phyloP scores from a whole-genome alignment of 2,797 vertebrate species.

The Percopsis omiscomaycus region DNA sequence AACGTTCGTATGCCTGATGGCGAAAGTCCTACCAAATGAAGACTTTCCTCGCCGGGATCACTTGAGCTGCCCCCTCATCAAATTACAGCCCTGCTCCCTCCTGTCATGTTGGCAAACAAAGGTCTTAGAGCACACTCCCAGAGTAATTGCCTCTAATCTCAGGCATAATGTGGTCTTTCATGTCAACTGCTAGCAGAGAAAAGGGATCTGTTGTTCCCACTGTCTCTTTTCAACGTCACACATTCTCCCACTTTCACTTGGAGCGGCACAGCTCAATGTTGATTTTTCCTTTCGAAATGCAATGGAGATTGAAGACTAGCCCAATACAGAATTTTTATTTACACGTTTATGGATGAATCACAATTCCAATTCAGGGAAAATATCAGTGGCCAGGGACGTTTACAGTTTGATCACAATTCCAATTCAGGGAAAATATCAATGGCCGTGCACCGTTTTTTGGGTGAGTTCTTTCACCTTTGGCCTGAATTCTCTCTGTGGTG shows the following conservation, averaged over 20 bases:
- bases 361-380: slow-evolving; percentile 23
- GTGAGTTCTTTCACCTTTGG: slow-evolving; percentile 74
- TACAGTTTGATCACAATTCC: too few species aligned
- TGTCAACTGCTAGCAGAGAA: slow-evolving; percentile 54
- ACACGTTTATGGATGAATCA: not conserved
- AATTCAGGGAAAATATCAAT: slow-evolving; percentile 30
- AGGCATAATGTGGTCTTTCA: slow-evolving; percentile 79
- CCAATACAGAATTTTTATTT: not conserved
- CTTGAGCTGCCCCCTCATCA: slow-evolving; percentile 70
- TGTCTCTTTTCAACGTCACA: slow-evolving; percentile 13
- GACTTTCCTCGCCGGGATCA: slow-evolving; percentile 71
- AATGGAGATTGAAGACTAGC: slow-evolving; percentile 1
- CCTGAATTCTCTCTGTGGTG: slow-evolving; percentile 74
- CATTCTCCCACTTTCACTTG: slow-evolving; percentile 59
- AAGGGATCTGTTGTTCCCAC: slow-evolving; percentile 69
- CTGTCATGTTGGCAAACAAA: slow-evolving; percentile 76
- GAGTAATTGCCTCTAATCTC: slow-evolving; percentile 77
- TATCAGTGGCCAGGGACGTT: slow-evolving; percentile 12
- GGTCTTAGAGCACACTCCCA: slow-evolving; percentile 71
- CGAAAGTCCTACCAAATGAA: slow-evolving; percentile 38
- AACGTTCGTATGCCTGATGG: not conserved
- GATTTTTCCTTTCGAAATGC: not conserved
- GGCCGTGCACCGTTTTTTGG: slow-evolving; percentile 42
- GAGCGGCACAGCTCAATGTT: slow-evolving; percentile 15
- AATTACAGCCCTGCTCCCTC: slow-evolving; percentile 76